Conservation (phyloP, 1,140 invertebrate species). For the Brevipalpus yothersi region DNA sequence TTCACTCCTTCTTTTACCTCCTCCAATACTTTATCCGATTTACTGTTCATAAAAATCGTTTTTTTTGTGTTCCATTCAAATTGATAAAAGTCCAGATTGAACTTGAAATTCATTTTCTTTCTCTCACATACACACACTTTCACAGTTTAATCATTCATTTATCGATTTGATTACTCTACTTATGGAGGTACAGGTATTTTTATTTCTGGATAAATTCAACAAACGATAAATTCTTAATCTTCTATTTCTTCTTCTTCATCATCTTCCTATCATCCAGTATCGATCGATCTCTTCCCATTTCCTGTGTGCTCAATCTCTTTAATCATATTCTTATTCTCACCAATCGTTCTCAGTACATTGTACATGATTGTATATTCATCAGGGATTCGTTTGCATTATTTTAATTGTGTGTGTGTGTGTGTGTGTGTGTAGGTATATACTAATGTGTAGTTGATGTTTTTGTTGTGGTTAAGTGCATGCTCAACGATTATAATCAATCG, state of each 20-base stretch:
- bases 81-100: background rate
- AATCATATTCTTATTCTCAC: background rate
- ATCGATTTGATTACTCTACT: background rate
- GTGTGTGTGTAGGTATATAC: background rate
- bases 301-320: background rate
- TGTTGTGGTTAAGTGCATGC: background rate
- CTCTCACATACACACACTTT: background rate
- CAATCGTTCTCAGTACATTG: background rate
- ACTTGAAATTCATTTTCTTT: background rate
- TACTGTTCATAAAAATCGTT: background rate
- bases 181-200: background rate
- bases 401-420: background rate
- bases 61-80: background rate
- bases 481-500: background rate
- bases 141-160: background rate
- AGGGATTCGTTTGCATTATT: background rate
- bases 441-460: background rate
- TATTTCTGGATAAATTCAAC: background rate
- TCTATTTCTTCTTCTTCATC: background rate
- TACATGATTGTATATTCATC: background rate
- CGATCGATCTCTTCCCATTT: background rate
- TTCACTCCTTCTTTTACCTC: background rate
- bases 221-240: background rate
- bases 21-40: background rate
- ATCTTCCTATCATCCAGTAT: background rate